phyloP scores from a whole-genome alignment of 2,113 vertebrate species.

The Oenanthe melanoleuca region DNA sequence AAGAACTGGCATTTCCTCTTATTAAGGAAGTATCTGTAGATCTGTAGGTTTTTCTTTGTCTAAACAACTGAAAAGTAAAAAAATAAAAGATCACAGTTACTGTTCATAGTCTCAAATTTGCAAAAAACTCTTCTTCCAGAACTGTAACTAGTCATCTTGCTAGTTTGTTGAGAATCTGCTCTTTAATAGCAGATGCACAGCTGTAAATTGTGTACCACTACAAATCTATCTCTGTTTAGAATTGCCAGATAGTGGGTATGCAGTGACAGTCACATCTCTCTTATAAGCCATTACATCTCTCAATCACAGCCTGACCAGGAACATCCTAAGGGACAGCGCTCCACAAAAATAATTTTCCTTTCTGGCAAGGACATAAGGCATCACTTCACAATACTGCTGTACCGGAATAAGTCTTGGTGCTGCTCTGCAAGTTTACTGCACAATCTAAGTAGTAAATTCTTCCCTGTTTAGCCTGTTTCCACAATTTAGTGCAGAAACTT shows the following conservation, averaged over 20 bases:
- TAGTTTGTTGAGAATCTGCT: background rate
- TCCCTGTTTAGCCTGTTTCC: background rate
- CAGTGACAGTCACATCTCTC: background rate
- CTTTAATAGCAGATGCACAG: background rate
- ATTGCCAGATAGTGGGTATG: background rate
- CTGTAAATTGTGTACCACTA: background rate
- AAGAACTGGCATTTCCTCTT: background rate
- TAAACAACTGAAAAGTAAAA: background rate
- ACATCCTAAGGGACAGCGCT: fast-evolving
- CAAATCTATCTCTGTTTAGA: background rate
- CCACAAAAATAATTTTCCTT: background rate
- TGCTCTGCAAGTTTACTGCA: background rate
- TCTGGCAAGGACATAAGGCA: background rate
- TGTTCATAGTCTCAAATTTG: background rate
- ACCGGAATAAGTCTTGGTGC: background rate
- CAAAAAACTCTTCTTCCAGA: background rate
- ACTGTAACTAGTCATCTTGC: fast-evolving
- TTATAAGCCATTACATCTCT: background rate
- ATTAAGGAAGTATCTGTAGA: background rate
- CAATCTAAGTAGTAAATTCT: background rate
- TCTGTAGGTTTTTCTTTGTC: background rate
- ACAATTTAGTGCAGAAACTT: background rate
- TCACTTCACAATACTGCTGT: background rate
- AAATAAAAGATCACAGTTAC: background rate
- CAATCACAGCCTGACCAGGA: background rate